Evolutionary conservation across 2,113 vertebrate genomes (phyloP).

Genomic region (Antigone vipio): DNA sequence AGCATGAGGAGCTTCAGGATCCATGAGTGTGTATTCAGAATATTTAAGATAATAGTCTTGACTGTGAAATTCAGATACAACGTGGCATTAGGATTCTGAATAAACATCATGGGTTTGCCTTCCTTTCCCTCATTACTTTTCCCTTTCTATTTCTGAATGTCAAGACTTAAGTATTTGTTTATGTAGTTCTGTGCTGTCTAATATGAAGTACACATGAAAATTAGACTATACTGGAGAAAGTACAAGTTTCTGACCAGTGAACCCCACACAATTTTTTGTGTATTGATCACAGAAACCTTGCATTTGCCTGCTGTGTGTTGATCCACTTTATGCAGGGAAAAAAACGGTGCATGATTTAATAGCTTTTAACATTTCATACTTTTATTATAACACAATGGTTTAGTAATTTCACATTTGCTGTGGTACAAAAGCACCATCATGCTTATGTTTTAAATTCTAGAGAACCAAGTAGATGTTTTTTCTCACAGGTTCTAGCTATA

Average conservation of each 20-base stretch:
- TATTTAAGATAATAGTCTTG: not conserved
- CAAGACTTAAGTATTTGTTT: not conserved
- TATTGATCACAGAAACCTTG: not conserved
- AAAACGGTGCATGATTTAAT: not conserved
- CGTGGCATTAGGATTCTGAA: not conserved
- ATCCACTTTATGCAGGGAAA: not conserved
- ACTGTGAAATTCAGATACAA: not conserved
- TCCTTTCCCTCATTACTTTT: not conserved
- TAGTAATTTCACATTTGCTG: not conserved
- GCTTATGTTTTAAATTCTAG: not conserved
- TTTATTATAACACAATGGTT: not conserved
- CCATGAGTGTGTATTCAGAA: not conserved
- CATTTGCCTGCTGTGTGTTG: not conserved
- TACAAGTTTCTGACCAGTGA: not conserved
- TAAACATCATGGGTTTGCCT: not conserved
- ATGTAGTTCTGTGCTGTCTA: not conserved
- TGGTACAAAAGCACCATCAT: not conserved
- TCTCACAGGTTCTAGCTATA: not conserved
- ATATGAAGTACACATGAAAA: not conserved
- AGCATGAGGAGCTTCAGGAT: not conserved
- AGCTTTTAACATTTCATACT: not conserved
- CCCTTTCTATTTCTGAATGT: not conserved
- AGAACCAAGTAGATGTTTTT: not conserved
- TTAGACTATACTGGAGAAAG: not conserved
- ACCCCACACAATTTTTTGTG: not conserved